phyloP scores from a whole-genome alignment of 2,797 vertebrate genomes.

The Acanthornis magna region DNA sequence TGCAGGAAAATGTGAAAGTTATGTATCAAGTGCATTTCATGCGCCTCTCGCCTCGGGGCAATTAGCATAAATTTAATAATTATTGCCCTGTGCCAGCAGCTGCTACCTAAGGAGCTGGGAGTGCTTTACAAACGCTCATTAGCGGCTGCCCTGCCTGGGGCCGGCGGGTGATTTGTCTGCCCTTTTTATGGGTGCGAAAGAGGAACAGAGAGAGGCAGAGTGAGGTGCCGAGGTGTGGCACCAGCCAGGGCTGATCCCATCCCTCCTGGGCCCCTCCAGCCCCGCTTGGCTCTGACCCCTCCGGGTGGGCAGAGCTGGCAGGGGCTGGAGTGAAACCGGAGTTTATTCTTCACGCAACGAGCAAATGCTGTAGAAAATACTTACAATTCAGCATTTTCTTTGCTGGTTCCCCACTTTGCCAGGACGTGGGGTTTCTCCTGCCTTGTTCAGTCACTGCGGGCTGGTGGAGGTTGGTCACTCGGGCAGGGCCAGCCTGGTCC shows the following conservation, averaged over 20 bases:
- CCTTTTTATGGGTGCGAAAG: not conserved
- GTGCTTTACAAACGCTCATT: not conserved
- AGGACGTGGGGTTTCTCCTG: not conserved
- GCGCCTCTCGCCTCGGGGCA: slow-evolving; percentile 42
- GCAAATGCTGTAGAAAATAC: not conserved
- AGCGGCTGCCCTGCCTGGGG: slow-evolving; percentile 4
- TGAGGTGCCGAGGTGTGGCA: not conserved
- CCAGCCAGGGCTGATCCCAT: not conserved
- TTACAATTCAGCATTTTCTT: not conserved
- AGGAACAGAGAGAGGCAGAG: slow-evolving; percentile 10
- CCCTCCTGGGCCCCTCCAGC: not conserved
- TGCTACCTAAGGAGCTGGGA: slow-evolving; percentile 55
- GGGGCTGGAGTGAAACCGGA: rapidly evolving
- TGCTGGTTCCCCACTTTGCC: not conserved
- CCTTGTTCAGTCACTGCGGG: not conserved
- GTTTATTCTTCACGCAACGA: not conserved
- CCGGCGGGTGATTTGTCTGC: slow-evolving; percentile 9
- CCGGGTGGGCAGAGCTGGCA: not conserved
- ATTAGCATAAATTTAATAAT: slow-evolving; percentile 58
- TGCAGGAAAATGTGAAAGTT: slow-evolving; percentile 49
- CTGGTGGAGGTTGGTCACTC: rapidly evolving
- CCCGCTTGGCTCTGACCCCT: rapidly evolving
- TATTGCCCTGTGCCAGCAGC: slow-evolving; percentile 44
- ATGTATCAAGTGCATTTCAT: slow-evolving; percentile 46
- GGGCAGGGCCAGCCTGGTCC: not conserved